Evolutionary conservation across 2,888 invertebrate species (phyloP).

Genomic region (Harmothoe impar): DNA sequence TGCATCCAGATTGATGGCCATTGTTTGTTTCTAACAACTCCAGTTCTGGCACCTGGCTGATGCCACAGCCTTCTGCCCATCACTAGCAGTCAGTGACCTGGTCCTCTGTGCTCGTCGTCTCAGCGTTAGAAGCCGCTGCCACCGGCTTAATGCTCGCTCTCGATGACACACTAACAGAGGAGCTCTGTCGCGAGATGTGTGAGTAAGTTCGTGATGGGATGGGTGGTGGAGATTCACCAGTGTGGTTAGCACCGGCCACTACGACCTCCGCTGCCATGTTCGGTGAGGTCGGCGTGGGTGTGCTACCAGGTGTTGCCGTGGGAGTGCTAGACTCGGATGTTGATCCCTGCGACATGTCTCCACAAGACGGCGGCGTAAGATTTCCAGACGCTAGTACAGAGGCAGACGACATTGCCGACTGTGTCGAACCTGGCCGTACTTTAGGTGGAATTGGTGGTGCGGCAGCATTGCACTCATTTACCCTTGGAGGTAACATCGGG

Average conservation of each 20-base stretch:
- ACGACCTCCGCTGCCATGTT: background rate
- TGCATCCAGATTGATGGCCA: too few relatives aligned
- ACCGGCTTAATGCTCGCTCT: background rate
- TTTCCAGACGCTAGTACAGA: background rate
- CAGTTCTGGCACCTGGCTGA: too few relatives aligned
- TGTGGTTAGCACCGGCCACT: background rate
- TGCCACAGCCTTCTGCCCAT: background rate
- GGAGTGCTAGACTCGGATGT: conserved; percentile 27
- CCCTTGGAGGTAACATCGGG: conserved; percentile 51
- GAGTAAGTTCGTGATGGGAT: conserved; percentile 35
- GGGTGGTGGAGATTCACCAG: background rate
- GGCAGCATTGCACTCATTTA: background rate
- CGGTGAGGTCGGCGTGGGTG: conserved; percentile 32
- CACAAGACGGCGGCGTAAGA: conserved; percentile 12
- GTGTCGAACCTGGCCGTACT: conserved; percentile 33
- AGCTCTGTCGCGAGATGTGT: conserved; percentile 23
- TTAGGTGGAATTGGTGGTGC: conserved; percentile 54
- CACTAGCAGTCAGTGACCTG: conserved; percentile 1
- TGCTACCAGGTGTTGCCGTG: conserved; percentile 36
- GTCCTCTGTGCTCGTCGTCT: background rate
- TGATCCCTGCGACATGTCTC: background rate
- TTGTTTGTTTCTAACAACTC: too few relatives aligned
- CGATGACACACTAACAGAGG: background rate
- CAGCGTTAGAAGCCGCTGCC: background rate
- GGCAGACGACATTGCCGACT: conserved; percentile 28